These are phyloP conservation scores for Heliconius hortense DNA, from an alignment of 2,888 invertebrate genomes.

Conservation along the genomic window DNA sequence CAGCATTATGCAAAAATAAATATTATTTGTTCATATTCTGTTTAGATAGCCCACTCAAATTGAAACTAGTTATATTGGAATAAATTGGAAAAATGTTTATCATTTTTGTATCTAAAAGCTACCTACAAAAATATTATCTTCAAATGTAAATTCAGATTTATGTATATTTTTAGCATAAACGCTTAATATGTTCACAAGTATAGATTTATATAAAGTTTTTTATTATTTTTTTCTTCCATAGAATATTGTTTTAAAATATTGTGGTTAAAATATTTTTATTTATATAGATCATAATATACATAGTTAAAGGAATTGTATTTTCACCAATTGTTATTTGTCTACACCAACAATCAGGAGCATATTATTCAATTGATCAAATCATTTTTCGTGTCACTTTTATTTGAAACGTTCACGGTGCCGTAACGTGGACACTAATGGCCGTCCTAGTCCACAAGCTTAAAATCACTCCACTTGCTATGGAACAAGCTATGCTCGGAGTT, in stretches of 20 bases:
- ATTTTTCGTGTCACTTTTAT: too few species aligned
- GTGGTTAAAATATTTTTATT: neutral
- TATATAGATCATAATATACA: too few species aligned
- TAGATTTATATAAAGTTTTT: neutral
- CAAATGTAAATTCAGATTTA: neutral
- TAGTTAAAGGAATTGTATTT: too few species aligned
- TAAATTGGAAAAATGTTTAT: neutral
- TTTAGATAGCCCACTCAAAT: conserved; percentile 5
- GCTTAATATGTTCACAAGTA: neutral
- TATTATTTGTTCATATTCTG: neutral
- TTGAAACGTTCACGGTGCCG: too few species aligned
- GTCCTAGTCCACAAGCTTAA: too few species aligned
- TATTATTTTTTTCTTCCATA: neutral
- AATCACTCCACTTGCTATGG: too few species aligned
- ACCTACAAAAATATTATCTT: conserved; percentile 4
- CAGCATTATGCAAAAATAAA: conserved; percentile 3
- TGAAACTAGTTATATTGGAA: conserved; percentile 1
- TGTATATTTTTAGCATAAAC: neutral
- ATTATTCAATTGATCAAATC: too few species aligned
- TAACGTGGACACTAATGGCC: too few species aligned
- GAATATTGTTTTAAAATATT: too few species aligned
- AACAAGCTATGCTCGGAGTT: too few species aligned
- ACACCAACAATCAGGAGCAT: too few species aligned
- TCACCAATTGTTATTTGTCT: too few species aligned
- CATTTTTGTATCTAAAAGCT: neutral